A percentile compares a stretch with the other conserved stretches of the same genome.
phyloP scores from a whole-genome alignment of 2,888 invertebrate genomes.

The Nebria salina region DNA sequence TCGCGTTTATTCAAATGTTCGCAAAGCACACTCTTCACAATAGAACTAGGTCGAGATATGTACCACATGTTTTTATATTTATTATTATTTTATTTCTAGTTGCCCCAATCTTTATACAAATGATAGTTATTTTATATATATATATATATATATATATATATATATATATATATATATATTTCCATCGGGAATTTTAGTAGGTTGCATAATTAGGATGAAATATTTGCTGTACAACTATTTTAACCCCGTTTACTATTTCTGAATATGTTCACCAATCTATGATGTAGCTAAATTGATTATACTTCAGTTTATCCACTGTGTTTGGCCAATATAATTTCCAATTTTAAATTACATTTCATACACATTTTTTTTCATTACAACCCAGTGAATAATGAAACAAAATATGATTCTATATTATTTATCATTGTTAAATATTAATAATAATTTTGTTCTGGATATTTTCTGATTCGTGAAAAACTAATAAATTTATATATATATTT shows the following conservation, averaged over 20 bases:
- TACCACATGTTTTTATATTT: neutral
- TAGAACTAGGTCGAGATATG: conserved; percentile 1
- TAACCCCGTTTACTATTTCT: neutral
- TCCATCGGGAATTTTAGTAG: neutral
- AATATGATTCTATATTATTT: too few species aligned
- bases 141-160: conserved; percentile 21
- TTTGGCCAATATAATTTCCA: too few species aligned
- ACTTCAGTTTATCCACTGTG: neutral
- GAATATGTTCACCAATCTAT: neutral
- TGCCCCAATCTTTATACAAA: neutral
- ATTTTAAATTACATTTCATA: too few species aligned
- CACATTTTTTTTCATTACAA: too few species aligned
- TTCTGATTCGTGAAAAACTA: neutral
- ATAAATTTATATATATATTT: neutral
- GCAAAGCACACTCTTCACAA: neutral
- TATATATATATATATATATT: conserved; percentile 13
- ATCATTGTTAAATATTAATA: neutral
- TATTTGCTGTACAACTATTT: neutral
- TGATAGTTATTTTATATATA: conserved; percentile 2
- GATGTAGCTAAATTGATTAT: neutral
- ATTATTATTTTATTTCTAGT: neutral
- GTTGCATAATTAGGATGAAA: neutral
- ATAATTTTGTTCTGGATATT: neutral
- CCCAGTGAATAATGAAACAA: too few species aligned
- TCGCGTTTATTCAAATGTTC: conserved; percentile 1